These are phyloP conservation scores for Isichthys henryi DNA, from an alignment of 2,113 vertebrate species.

Conservation along the genomic window DNA sequence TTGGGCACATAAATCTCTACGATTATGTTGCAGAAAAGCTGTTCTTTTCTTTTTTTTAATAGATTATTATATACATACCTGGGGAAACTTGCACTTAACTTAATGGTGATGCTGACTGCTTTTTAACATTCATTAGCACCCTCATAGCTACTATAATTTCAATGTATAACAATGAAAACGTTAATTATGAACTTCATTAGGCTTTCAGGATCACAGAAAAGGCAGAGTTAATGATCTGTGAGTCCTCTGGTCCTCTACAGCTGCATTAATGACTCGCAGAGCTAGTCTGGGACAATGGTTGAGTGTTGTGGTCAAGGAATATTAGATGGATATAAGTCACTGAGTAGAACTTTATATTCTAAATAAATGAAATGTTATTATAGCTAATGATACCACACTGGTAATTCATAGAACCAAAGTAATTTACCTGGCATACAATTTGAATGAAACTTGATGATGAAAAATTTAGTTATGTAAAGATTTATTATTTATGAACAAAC, in stretches of 20 bases:
- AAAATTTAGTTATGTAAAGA: background rate
- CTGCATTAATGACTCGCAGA: background rate
- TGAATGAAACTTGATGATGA: background rate
- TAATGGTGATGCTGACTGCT: background rate
- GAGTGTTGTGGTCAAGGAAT: background rate
- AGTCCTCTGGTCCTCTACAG: background rate
- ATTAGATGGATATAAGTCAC: background rate
- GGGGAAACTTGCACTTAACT: background rate
- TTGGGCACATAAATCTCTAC: background rate
- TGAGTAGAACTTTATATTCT: background rate
- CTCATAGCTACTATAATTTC: background rate
- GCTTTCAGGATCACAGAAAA: background rate
- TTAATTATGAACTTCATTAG: background rate
- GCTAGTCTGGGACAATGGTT: background rate
- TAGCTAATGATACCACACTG: background rate
- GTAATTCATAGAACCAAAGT: background rate
- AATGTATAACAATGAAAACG: background rate
- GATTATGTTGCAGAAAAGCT: background rate
- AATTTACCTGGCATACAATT: background rate
- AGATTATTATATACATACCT: background rate
- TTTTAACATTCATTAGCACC: background rate
- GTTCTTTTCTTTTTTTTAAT: background rate
- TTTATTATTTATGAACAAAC: conserved; percentile 4
- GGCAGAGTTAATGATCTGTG: background rate
- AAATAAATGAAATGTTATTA: background rate